phyloP scores from a whole-genome alignment of 2,888 invertebrate species.

The Drosophila picticornis region DNA sequence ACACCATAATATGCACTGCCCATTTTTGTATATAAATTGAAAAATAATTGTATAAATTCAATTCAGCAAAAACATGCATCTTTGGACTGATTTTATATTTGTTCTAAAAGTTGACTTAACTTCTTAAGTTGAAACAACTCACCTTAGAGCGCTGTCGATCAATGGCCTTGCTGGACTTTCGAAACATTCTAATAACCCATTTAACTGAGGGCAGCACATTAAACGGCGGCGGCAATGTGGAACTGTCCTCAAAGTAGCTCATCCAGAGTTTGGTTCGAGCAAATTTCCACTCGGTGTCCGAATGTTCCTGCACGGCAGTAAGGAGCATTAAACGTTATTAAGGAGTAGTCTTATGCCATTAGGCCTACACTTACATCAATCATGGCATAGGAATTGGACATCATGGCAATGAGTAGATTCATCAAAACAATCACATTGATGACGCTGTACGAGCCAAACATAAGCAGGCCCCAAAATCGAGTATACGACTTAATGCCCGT shows the following conservation, averaged over 20 bases:
- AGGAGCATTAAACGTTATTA: constrained; percentile 10
- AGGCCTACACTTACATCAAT: constrained; percentile 90
- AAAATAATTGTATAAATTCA: neutral
- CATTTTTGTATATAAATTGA: neutral
- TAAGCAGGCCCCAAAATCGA: constrained; percentile 96
- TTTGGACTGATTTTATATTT: neutral
- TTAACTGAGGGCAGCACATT: constrained; percentile 96
- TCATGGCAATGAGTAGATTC: constrained; percentile 98
- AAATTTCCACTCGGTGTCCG: constrained; percentile 98
- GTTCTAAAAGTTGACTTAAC: neutral
- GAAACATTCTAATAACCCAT: constrained; percentile 89
- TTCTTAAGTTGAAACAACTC: neutral
- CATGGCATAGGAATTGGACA: constrained; percentile 97
- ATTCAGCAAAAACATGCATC: neutral
- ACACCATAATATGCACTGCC: neutral
- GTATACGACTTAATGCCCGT: constrained; percentile 95
- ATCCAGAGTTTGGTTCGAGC: constrained; percentile 97
- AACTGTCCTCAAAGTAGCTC: constrained; percentile 97
- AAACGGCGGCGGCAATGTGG: constrained; percentile 96
- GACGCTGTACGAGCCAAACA: constrained; percentile 98
- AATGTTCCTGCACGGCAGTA: constrained; percentile 89
- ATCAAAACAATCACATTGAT: constrained; percentile 97
- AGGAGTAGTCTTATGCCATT: neutral
- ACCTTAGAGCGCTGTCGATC: constrained; percentile 84
- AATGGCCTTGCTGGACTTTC: constrained; percentile 86